Conservation (phyloP, 1,140 invertebrate genomes). For the Aphaenogaster ashmeadi region DNA sequence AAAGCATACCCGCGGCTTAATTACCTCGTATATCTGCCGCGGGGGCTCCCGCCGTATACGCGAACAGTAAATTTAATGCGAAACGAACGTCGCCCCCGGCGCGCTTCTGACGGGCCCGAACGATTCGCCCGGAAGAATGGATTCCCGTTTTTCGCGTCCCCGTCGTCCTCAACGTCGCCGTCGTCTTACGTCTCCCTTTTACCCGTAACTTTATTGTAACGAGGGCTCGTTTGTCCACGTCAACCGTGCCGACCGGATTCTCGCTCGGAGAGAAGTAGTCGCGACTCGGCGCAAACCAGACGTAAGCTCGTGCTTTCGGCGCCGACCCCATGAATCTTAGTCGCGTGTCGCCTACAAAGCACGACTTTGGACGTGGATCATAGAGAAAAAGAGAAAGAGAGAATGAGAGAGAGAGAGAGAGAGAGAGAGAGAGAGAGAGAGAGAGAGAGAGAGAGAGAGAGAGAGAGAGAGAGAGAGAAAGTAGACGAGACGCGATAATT, state of each 20-base stretch:
- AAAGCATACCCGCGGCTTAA: slow-evolving; percentile 37
- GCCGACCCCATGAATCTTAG: slow-evolving; percentile 54
- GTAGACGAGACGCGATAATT: slow-evolving; percentile 45
- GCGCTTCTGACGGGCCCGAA: slow-evolving; percentile 54
- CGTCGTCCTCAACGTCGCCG: slow-evolving; percentile 17
- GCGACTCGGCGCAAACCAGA: slow-evolving; percentile 49
- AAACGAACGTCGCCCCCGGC: slow-evolving; percentile 39
- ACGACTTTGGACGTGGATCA: slow-evolving; percentile 45
- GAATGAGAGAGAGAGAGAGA: neutral
- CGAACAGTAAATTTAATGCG: slow-evolving; percentile 53
- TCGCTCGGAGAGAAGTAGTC: slow-evolving; percentile 49
- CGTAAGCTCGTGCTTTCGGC: slow-evolving; percentile 57
- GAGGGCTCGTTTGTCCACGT: slow-evolving; percentile 73
- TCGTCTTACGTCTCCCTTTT: slow-evolving; percentile 59
- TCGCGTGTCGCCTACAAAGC: slow-evolving; percentile 50
- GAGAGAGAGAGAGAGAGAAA: neutral
- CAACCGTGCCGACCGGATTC: slow-evolving; percentile 58
- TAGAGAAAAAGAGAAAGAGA: neutral
- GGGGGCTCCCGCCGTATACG: neutral
- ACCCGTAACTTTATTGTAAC: slow-evolving; percentile 73
- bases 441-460: neutral
- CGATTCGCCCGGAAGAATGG: slow-evolving; percentile 60
- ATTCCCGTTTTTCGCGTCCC: slow-evolving; percentile 60
- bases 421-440: neutral
- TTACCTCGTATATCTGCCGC: slow-evolving; percentile 35